Percentiles rank a stretch among this genome's conserved stretches.
Evolutionary conservation across 2,113 vertebrate genomes (phyloP).

Genomic region (Sus scrofa): DNA sequence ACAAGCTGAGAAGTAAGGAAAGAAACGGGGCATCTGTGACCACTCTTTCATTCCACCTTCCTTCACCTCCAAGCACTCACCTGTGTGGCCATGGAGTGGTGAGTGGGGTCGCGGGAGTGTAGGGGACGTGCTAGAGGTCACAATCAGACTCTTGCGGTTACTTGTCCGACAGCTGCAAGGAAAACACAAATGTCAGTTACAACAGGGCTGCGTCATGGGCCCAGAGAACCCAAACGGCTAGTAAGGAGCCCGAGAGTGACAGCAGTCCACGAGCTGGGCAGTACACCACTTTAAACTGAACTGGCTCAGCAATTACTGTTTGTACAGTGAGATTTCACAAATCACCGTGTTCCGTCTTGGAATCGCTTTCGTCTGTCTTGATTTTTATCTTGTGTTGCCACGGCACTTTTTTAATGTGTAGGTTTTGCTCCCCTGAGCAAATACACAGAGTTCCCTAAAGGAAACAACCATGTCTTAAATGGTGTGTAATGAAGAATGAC

Average conservation of each 20-base stretch:
- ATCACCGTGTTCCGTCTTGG: background rate
- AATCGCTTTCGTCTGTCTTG: conserved; percentile 17
- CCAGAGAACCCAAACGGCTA: background rate
- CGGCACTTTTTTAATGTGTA: background rate
- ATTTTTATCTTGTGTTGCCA: conserved; percentile 28
- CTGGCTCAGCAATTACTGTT: background rate
- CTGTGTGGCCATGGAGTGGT: conserved; percentile 96
- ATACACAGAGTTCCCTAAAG: background rate
- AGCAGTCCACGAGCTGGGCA: background rate
- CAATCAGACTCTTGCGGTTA: conserved; percentile 99
- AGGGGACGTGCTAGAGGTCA: conserved; percentile 98
- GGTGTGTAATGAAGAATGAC: background rate
- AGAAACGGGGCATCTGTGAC: background rate
- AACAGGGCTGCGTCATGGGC: background rate
- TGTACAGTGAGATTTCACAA: background rate
- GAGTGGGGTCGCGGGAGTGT: conserved; percentile 97
- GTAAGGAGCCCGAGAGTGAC: background rate
- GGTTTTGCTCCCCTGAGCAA: background rate
- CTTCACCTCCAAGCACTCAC: conserved; percentile 86
- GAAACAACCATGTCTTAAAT: background rate
- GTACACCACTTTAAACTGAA: conserved; percentile 5
- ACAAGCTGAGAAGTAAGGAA: conserved; percentile 34
- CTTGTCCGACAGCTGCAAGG: conserved; percentile 95
- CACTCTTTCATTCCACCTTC: conserved; percentile 19
- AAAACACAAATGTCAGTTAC: conserved; percentile 62